Conservation (phyloP, 2,888 invertebrate genomes). For the Leptodirus hochenwartii region DNA sequence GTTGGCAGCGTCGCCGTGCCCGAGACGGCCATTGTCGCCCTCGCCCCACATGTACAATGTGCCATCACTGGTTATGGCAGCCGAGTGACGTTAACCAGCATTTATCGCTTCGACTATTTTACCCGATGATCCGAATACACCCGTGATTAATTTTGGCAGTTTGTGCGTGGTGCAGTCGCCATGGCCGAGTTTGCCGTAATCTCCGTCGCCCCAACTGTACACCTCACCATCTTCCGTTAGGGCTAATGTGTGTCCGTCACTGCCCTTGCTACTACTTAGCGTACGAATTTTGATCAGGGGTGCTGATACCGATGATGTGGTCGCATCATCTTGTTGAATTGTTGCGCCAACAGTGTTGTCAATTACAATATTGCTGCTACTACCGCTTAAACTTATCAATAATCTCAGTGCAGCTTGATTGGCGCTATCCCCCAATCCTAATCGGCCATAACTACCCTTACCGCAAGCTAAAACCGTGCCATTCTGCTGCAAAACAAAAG, state of each 20-base stretch:
- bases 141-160: constrained; percentile 33
- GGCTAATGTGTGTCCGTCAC: constrained; percentile 37
- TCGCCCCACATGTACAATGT: constrained; percentile 39
- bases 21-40: constrained; percentile 35
- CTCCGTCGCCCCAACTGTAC: constrained; percentile 40
- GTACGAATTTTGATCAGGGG: too few species aligned
- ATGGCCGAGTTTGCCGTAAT: constrained; percentile 37
- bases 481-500: constrained; percentile 38
- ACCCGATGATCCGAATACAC: constrained; percentile 27
- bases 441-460: constrained; percentile 41
- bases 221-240: constrained; percentile 33
- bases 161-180: constrained; percentile 33
- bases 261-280: constrained; percentile 36
- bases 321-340: too few species aligned
- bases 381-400: too few species aligned
- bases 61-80: constrained; percentile 35
- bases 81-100: constrained; percentile 38
- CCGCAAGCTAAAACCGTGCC: constrained; percentile 41
- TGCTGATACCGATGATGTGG: too few species aligned
- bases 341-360: too few species aligned
- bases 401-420: constrained; percentile 37
- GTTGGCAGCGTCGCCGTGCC: constrained; percentile 40
- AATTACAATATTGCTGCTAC: too few species aligned
- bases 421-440: constrained; percentile 42
- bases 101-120: constrained; percentile 31